Evolutionary conservation across 2,113 vertebrate species (phyloP), one percentile per base, ranked within the genome.

Genomic region (Ceuthmochares aereus): DNA sequence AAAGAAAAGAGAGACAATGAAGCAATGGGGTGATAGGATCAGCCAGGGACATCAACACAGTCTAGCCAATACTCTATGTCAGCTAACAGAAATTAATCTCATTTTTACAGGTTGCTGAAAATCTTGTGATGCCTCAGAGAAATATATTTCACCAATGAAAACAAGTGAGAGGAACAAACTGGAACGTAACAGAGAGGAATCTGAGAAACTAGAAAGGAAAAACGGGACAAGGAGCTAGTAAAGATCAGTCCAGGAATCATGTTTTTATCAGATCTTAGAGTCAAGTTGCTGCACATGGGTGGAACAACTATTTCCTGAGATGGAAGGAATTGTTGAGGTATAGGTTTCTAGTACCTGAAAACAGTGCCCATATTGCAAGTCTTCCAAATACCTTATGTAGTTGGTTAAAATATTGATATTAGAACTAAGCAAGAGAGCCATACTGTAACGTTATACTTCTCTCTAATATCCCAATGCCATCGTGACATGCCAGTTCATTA

Each of bases 101-200:
- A 36, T 69, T 95, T 94, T 89, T 67, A 83, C 29, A 84, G 20
- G 13, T 37, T 58, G 36, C 29, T 80, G 51, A 76, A 89, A 49
- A 47, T 51, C 19, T 27, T 63, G 13, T 12, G 16, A 1, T 14
- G 14, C 91, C 32, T 78, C 30, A 80, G 10, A 26, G n/a, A 87
- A 30, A 62, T 5, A 45, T 47, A 9, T 45, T 82, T 77, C 45
- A 72, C 14, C 22, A 84, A 2, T 5, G 22, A 76, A 76, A 85
- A 34, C 14, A 75, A 91, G 52, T 14, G 25, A 42, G 5, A 8
- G 10, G 10, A 95, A 47, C 7, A 87, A 62, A 23, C 12, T 49
- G 32, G n/a, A 93, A 73, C 13, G 3, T 27, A 78, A 49, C 9
- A 56, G 30, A 56, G 19, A 63, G 36, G 10, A 12, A 82, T 56